Evolutionary conservation across 1,140 invertebrate species (phyloP).

Genomic region (Psilanteris sp.): DNA sequence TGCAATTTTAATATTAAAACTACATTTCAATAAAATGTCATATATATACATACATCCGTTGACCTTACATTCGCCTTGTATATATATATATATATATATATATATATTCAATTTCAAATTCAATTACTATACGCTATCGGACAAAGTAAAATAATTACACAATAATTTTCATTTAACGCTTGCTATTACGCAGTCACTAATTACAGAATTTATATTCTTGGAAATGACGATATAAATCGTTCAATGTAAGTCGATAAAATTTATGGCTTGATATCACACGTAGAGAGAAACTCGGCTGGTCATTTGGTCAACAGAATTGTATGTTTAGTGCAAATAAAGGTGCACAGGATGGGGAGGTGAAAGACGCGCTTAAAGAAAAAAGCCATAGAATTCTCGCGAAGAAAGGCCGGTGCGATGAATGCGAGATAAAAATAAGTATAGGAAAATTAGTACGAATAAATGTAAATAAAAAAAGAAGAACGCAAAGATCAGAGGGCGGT

Average conservation of each 20-base stretch:
- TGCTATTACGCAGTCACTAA: too few species aligned
- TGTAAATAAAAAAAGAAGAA: conserved; percentile 42
- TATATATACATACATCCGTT: too few species aligned
- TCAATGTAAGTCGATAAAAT: background rate
- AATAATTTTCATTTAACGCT: too few species aligned
- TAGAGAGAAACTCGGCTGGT: conserved; percentile 16
- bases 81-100: too few species aligned
- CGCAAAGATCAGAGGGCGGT: conserved; percentile 64
- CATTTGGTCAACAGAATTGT: conserved; percentile 50
- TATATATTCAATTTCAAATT: too few species aligned
- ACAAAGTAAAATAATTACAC: too few species aligned
- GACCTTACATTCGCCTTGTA: too few species aligned
- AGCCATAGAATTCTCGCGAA: conserved; percentile 24
- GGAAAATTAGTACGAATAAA: conserved; percentile 13
- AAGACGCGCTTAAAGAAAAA: conserved; percentile 45
- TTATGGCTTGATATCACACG: conserved; percentile 41
- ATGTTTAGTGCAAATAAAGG: conserved; percentile 64
- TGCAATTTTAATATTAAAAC: too few species aligned
- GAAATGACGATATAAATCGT: too few species aligned
- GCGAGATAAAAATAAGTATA: conserved; percentile 42
- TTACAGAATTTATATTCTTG: too few species aligned
- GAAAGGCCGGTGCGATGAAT: conserved; percentile 28
- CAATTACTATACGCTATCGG: too few species aligned
- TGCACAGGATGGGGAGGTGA: conserved; percentile 36
- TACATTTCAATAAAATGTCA: too few species aligned